These are phyloP conservation scores for Aethes cnicana DNA, from an alignment of 2,888 invertebrate genomes.

Conservation along the genomic window DNA sequence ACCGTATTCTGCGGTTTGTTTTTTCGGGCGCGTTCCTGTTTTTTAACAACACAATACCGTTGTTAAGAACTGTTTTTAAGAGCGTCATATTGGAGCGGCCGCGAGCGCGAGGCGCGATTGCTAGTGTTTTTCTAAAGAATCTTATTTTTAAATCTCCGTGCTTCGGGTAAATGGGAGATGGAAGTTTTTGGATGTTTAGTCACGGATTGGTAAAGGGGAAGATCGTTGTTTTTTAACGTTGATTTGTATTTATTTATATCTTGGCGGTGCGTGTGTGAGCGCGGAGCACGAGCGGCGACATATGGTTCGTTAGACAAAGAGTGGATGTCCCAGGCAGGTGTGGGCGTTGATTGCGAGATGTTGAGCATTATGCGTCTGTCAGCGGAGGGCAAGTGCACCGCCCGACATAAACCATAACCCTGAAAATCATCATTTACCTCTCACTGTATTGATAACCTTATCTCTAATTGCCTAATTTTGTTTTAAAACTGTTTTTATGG, in stretches of 20 bases:
- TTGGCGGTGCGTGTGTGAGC: conserved; percentile 44
- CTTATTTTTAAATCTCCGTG: conserved; percentile 75
- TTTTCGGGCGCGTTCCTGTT: conserved; percentile 78
- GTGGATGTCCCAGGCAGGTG: conserved; percentile 58
- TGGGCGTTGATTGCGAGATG: conserved; percentile 38
- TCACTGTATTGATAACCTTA: too few species aligned
- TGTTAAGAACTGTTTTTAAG: conserved; percentile 75
- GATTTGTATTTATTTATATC: conserved; percentile 58
- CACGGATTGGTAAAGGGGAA: conserved; percentile 71
- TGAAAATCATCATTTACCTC: too few species aligned
- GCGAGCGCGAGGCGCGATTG: conserved; percentile 65
- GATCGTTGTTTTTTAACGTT: conserved; percentile 56
- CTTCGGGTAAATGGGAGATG: conserved; percentile 65
- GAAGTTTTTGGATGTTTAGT: conserved; percentile 69
- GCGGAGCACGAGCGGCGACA: conserved; percentile 62
- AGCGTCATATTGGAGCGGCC: conserved; percentile 73
- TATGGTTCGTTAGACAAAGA: conserved; percentile 70
- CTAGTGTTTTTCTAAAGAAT: conserved; percentile 63
- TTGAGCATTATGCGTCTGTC: conserved; percentile 38
- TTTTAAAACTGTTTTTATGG: too few species aligned
- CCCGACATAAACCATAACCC: neutral
- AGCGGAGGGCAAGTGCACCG: conserved; percentile 27
- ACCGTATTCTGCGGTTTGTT: conserved; percentile 78
- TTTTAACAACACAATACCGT: conserved; percentile 80
- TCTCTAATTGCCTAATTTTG: too few species aligned